Evolutionary conservation across 1,140 invertebrate species (phyloP).

Genomic region (Ephestia elutella): DNA sequence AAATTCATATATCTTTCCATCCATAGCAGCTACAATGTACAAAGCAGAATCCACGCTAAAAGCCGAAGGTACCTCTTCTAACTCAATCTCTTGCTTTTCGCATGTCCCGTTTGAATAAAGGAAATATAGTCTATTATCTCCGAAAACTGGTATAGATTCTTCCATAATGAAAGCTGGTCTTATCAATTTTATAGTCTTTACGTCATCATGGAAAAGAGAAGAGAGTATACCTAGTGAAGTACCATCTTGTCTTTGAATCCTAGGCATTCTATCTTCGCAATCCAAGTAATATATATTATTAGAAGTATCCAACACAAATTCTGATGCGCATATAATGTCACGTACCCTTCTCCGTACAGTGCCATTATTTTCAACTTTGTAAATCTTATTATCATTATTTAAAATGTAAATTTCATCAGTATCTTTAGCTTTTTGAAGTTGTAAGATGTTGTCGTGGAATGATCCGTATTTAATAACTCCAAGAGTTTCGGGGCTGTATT

Average conservation of each 20-base stretch:
- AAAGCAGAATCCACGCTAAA: slow-evolving; percentile 53
- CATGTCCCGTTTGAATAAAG: slow-evolving; percentile 47
- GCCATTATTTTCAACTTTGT: slow-evolving; percentile 46
- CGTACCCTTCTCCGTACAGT: slow-evolving; percentile 36
- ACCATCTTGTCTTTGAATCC: slow-evolving; percentile 38
- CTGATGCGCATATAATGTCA: slow-evolving; percentile 33
- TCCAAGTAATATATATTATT: slow-evolving; percentile 55
- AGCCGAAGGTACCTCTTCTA: slow-evolving; percentile 40
- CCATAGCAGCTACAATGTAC: slow-evolving; percentile 45
- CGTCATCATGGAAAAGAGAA: slow-evolving; percentile 34
- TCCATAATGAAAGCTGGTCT: slow-evolving; percentile 56
- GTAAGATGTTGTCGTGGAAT: slow-evolving; percentile 49
- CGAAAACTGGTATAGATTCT: slow-evolving; percentile 46
- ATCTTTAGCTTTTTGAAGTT: slow-evolving; percentile 55
- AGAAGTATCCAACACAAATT: slow-evolving; percentile 58
- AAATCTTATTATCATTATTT: slow-evolving; percentile 38
- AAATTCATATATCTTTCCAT: slow-evolving; percentile 58
- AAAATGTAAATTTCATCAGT: slow-evolving; percentile 43
- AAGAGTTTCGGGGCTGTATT: slow-evolving; percentile 40
- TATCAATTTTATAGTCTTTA: slow-evolving; percentile 38
- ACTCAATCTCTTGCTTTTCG: slow-evolving; percentile 45
- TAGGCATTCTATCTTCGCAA: slow-evolving; percentile 38
- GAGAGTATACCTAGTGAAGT: slow-evolving; percentile 25
- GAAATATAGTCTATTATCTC: slow-evolving; percentile 43
- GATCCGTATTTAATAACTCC: slow-evolving; percentile 49